phyloP scores from a whole-genome alignment of 2,797 vertebrate genomes.

The Melopsittacus undulatus region DNA sequence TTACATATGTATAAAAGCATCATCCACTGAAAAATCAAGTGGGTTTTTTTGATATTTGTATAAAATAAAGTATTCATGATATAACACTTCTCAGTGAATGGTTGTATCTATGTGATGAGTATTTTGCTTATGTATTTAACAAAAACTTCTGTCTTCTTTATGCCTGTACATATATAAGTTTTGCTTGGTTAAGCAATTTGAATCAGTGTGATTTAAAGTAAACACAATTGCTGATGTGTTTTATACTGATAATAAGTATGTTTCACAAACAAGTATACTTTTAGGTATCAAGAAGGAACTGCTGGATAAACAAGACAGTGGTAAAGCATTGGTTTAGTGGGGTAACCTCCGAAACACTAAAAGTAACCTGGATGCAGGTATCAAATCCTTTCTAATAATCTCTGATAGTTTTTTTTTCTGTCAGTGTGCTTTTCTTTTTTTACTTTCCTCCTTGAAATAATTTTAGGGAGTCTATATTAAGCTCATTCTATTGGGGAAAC shows the following conservation, averaged over 20 bases:
- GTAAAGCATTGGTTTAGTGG: neutral
- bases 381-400: neutral
- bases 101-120: neutral
- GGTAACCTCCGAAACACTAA: neutral
- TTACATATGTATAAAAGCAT: neutral
- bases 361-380: neutral
- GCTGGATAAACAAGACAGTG: neutral
- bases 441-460: neutral
- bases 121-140: neutral
- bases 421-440: neutral
- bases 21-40: neutral
- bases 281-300: neutral
- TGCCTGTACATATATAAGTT: neutral
- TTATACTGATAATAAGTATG: neutral
- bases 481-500: neutral
- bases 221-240: neutral
- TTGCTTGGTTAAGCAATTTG: neutral
- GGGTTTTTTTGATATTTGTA: neutral
- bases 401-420: neutral
- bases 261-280: neutral
- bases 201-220: neutral
- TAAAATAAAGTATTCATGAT: neutral
- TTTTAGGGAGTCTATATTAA: neutral
- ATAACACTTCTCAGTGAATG: neutral
- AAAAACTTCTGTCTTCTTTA: neutral